A percentile compares a stretch with the other conserved stretches of the same genome.
Conservation (phyloP, 64 coral and sea anemone species). For the Pocillopora verrucosa region DNA sequence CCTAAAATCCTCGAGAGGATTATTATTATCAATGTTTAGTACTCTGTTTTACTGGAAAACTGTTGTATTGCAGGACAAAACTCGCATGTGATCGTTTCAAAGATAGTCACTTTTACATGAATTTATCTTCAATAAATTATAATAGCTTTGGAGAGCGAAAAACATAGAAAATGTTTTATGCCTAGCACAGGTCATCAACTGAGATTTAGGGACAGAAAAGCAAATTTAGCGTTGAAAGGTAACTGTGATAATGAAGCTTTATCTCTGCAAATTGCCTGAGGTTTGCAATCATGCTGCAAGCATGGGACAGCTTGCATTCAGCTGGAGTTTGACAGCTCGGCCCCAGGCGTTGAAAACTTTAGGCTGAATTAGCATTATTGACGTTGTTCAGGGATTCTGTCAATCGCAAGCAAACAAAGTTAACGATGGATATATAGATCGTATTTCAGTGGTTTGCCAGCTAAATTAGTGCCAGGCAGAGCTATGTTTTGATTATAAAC, state of each 20-base stretch:
- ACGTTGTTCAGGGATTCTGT: slow-evolving; percentile 10
- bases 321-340: neutral
- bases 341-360: neutral
- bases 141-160: too few species aligned
- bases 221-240: too few species aligned
- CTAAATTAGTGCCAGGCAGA: neutral
- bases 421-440: neutral
- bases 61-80: neutral
- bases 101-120: neutral
- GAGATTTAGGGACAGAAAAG: too few species aligned
- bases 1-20: neutral
- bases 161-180: too few species aligned
- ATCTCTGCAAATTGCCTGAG: too few species aligned
- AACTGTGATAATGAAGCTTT: too few species aligned
- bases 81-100: neutral
- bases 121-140: neutral
- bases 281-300: too few species aligned
- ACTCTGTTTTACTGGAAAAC: neutral
- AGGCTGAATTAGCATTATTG: neutral
- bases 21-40: neutral
- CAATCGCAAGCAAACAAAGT: slow-evolving; percentile 15
- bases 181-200: too few species aligned
- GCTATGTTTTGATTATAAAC: neutral
- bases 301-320: neutral
- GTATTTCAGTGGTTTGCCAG: neutral